Evolutionary conservation across 1,140 invertebrate species (phyloP).

Genomic region (Luehdorfia chinensis): DNA sequence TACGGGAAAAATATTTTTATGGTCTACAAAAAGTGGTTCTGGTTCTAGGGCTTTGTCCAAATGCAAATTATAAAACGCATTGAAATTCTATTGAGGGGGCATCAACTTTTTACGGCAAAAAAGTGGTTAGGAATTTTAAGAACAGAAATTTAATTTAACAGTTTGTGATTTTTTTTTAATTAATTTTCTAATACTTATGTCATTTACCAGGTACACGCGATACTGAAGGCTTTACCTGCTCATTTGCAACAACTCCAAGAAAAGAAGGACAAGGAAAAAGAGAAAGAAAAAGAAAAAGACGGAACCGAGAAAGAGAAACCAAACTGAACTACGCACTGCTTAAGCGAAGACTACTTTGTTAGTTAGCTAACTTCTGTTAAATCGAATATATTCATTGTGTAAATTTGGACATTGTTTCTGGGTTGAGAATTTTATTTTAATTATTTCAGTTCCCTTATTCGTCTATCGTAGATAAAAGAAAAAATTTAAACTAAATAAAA

Average conservation of each 20-base stretch:
- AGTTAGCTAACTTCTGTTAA: slow-evolving; percentile 23
- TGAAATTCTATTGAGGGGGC: too few species aligned
- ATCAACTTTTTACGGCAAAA: too few species aligned
- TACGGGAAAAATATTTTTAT: too few species aligned
- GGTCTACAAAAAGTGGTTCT: too few species aligned
- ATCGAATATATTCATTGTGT: slow-evolving; percentile 17
- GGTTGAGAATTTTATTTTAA: slow-evolving; percentile 36
- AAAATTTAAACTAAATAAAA: too few species aligned
- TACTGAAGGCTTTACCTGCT: slow-evolving; percentile 93
- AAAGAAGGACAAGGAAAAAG: slow-evolving; percentile 73
- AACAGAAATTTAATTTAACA: too few species aligned
- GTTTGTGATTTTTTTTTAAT: not conserved
- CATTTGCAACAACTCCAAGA: slow-evolving; percentile 79
- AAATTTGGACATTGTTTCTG: slow-evolving; percentile 19
- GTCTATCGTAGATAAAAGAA: not conserved
- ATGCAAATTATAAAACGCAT: too few species aligned
- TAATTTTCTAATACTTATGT: not conserved
- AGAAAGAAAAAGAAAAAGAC: slow-evolving; percentile 60
- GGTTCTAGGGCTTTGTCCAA: too few species aligned
- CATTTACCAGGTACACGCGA: slow-evolving; percentile 80
- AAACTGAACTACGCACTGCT: slow-evolving; percentile 56
- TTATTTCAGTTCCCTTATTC: slow-evolving; percentile 6
- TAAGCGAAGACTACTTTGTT: slow-evolving; percentile 37
- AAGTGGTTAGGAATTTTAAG: too few species aligned
- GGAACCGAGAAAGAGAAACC: slow-evolving; percentile 53